Percentiles rank a stretch among this genome's conserved stretches.
Evolutionary conservation across 1,140 invertebrate species (phyloP).

Genomic region (Ceratitis capitata): DNA sequence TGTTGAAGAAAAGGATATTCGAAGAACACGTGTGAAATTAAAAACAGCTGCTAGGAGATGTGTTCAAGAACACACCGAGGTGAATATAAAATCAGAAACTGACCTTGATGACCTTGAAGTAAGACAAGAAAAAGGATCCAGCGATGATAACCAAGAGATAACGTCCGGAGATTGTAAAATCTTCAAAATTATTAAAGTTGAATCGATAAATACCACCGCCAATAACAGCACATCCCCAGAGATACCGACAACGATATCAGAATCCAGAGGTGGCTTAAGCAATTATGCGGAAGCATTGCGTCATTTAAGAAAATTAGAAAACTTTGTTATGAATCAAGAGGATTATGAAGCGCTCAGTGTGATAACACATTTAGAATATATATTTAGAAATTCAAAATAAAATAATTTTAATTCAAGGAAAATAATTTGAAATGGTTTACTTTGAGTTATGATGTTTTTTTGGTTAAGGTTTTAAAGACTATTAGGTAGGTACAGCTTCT

Average conservation of each 20-base stretch:
- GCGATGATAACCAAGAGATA: too few relatives aligned
- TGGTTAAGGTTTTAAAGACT: too few relatives aligned
- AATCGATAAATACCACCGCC: background rate
- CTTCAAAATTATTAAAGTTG: background rate
- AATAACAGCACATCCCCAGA: background rate
- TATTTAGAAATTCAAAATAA: background rate
- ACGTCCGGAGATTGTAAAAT: too few relatives aligned
- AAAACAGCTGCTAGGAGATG: background rate
- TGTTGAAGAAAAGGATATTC: too few relatives aligned
- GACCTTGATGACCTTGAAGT: background rate
- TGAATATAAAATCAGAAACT: background rate
- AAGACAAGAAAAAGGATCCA: too few relatives aligned
- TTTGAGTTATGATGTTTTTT: too few relatives aligned
- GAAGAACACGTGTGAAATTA: background rate
- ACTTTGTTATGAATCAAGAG: slow-evolving; percentile 27
- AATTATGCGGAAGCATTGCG: slow-evolving; percentile 34
- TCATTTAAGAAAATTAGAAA: slow-evolving; percentile 35
- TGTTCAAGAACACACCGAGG: background rate
- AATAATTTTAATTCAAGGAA: too few relatives aligned
- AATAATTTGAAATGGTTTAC: too few relatives aligned
- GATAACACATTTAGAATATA: slow-evolving; percentile 36
- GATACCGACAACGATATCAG: background rate
- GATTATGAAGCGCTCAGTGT: slow-evolving; percentile 37
- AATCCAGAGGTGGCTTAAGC: background rate
- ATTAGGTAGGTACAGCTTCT: background rate